These are phyloP conservation scores for Patella ulyssiponensis DNA, from an alignment of 2,888 invertebrate genomes.

Conservation along the genomic window DNA sequence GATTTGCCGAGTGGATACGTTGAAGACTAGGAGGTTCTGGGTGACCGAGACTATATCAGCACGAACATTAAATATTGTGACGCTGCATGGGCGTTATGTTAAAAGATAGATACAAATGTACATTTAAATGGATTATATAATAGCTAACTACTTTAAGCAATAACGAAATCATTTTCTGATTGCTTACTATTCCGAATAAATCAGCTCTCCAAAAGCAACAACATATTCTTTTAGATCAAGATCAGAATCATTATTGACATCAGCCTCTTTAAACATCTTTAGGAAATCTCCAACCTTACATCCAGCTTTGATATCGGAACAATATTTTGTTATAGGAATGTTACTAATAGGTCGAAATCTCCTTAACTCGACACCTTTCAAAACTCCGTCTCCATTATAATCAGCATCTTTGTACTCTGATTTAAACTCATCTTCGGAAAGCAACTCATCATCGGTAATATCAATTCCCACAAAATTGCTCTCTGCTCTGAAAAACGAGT, in stretches of 20 bases:
- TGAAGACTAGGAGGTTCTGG: too few species aligned
- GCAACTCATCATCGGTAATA: background rate
- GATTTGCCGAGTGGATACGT: too few species aligned
- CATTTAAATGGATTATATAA: too few species aligned
- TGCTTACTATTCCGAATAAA: too few species aligned
- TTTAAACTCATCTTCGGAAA: background rate
- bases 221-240: slow-evolving; percentile 2
- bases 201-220: background rate
- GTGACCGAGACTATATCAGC: too few species aligned
- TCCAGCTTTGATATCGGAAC: background rate
- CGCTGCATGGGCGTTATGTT: too few species aligned
- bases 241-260: background rate
- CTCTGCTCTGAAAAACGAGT: background rate
- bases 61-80: too few species aligned
- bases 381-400: background rate
- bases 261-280: background rate
- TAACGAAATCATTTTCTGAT: too few species aligned
- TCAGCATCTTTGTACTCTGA: background rate
- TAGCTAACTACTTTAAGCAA: too few species aligned
- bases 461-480: background rate
- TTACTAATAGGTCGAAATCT: background rate
- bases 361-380: background rate
- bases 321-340: background rate
- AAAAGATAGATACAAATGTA: too few species aligned
- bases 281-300: background rate